A percentile compares a stretch with the other conserved stretches of the same genome.
phyloP scores from a whole-genome alignment of 1,140 invertebrate species.

The Drosophila micromelanica region DNA sequence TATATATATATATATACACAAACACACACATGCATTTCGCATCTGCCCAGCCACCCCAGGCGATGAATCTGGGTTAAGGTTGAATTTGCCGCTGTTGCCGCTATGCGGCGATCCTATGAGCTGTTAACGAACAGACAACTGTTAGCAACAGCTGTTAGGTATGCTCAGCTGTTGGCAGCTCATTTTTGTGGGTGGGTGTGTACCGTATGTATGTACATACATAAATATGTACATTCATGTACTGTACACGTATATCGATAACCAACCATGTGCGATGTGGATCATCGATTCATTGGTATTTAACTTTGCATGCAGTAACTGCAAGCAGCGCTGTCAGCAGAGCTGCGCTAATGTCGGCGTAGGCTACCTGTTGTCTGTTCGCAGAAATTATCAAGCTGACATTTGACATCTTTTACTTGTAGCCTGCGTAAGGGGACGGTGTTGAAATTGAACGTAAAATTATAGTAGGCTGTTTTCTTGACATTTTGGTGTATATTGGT shows the following conservation, averaged over 20 bases:
- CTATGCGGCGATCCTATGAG: conserved; percentile 26
- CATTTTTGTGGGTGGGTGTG: conserved; percentile 4
- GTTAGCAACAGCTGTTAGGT: conserved; percentile 40
- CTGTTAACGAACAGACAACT: conserved; percentile 25
- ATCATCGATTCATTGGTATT: conserved; percentile 39
- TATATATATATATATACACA: conserved; percentile 1
- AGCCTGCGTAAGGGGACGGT: not conserved
- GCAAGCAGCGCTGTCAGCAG: conserved; percentile 2
- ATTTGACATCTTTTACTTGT: conserved; percentile 12
- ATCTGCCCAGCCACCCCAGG: conserved; percentile 20
- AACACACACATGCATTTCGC: conserved; percentile 16
- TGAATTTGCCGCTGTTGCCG: conserved; percentile 16
- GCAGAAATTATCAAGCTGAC: conserved; percentile 22
- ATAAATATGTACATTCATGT: not conserved
- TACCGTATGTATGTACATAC: not conserved
- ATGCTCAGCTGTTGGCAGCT: conserved; percentile 18
- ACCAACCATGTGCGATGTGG: conserved; percentile 26
- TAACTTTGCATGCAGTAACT: conserved; percentile 12
- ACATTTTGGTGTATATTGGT: conserved; percentile 1
- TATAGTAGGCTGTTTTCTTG: conserved; percentile 4
- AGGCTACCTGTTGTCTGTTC: conserved; percentile 29
- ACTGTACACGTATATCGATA: conserved; percentile 20
- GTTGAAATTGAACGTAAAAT: not conserved
- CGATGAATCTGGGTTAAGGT: conserved; percentile 38
- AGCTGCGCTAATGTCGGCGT: conserved; percentile 20